Evolutionary conservation across 2,888 invertebrate genomes (phyloP).

Genomic region (Drosophila koepferae): DNA sequence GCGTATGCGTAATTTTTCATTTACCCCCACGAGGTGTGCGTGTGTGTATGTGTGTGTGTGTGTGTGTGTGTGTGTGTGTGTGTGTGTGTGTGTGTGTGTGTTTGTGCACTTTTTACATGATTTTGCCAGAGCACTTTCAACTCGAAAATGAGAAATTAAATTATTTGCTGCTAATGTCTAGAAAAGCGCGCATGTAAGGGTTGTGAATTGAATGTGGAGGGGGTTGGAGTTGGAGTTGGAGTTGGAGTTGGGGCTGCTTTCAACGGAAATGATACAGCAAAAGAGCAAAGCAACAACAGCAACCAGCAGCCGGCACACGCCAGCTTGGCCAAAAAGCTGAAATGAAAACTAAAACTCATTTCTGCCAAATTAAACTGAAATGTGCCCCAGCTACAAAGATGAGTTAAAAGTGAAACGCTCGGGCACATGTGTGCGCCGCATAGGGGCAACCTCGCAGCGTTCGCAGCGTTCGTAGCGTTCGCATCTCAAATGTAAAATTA

Average conservation of each 20-base stretch:
- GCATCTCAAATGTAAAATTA: slow-evolving; percentile 78
- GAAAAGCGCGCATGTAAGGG: slow-evolving; percentile 24
- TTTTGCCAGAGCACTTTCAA: slow-evolving; percentile 26
- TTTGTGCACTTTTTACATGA: slow-evolving; percentile 35
- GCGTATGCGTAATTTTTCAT: slow-evolving; percentile 77
- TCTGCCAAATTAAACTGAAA: slow-evolving; percentile 81
- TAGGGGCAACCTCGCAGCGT: not conserved
- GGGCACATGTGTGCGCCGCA: slow-evolving; percentile 25
- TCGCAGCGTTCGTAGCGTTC: slow-evolving; percentile 24
- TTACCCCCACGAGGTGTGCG: slow-evolving; percentile 3
- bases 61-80: slow-evolving; percentile 1
- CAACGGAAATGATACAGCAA: slow-evolving; percentile 76
- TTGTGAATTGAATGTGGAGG: not conserved
- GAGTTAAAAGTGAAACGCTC: slow-evolving; percentile 47
- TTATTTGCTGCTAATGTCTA: slow-evolving; percentile 78
- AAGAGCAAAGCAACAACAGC: slow-evolving; percentile 48
- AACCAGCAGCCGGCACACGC: slow-evolving; percentile 11
- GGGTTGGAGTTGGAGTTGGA: not conserved
- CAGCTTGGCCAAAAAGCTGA: slow-evolving; percentile 50
- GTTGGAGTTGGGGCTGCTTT: slow-evolving; percentile 4
- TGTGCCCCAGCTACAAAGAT: slow-evolving; percentile 62
- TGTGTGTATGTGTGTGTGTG: not conserved
- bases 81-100: not conserved
- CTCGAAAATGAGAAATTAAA: slow-evolving; percentile 76
- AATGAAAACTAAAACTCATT: slow-evolving; percentile 81